These are phyloP conservation scores for Paratrypauchen microcephalus DNA, from an alignment of 2,797 vertebrate genomes.

Conservation along the genomic window DNA sequence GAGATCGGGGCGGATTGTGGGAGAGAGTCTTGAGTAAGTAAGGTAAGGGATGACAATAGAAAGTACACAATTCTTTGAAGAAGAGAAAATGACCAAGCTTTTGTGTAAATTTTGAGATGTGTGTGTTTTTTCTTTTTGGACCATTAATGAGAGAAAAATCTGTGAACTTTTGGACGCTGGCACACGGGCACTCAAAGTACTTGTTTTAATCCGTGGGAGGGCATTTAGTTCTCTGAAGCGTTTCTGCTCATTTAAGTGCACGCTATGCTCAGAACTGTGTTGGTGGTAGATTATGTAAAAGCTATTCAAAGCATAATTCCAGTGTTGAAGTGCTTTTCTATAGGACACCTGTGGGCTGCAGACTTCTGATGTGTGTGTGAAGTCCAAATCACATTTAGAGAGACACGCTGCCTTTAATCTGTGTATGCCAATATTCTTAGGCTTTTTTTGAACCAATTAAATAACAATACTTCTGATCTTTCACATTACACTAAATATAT, in stretches of 20 bases:
- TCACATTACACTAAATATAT: too few species aligned
- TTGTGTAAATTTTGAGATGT: conserved; percentile 30
- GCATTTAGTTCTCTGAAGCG: conserved; percentile 35
- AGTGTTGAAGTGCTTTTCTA: conserved; percentile 32
- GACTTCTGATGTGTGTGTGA: not conserved
- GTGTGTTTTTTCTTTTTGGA: not conserved
- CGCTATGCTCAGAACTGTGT: conserved; percentile 55
- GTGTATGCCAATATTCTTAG: not conserved
- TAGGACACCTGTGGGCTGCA: conserved; percentile 27
- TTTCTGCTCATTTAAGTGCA: conserved; percentile 52
- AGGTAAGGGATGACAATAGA: conserved; percentile 15
- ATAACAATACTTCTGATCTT: too few species aligned
- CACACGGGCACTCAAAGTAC: conserved; percentile 27
- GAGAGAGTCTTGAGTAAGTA: not conserved
- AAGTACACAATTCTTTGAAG: not conserved
- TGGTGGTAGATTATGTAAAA: conserved; percentile 63
- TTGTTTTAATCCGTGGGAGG: conserved; percentile 48
- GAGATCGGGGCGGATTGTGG: not conserved
- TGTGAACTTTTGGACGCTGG: conserved; percentile 41
- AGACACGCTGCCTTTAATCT: not conserved
- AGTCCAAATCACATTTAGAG: not conserved
- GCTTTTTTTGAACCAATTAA: too few species aligned
- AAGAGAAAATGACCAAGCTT: not conserved
- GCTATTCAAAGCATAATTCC: conserved; percentile 48
- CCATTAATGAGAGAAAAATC: conserved; percentile 25